phyloP scores from a whole-genome alignment of 2,888 invertebrate species.

The Lycaena phlaeas region DNA sequence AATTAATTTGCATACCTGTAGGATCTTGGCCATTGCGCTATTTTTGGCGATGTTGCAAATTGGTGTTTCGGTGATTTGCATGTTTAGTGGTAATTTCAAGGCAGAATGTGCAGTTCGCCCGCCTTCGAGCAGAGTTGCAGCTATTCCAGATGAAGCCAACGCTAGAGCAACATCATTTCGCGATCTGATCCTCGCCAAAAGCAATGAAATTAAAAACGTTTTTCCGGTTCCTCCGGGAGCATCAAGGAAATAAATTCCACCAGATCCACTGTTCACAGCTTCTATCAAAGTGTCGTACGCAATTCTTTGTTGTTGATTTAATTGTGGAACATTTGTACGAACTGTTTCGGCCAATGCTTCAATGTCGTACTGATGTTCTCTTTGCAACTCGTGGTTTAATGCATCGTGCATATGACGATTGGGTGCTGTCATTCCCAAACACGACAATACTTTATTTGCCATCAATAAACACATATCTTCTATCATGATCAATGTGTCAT shows the following conservation, averaged over 20 bases:
- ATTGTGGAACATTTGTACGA: constrained; percentile 23
- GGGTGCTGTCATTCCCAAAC: constrained; percentile 23
- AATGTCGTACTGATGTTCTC: constrained; percentile 21
- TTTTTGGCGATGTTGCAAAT: constrained; percentile 23
- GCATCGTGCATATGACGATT: constrained; percentile 20
- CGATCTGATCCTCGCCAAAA: constrained; percentile 16
- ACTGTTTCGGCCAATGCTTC: constrained; percentile 22
- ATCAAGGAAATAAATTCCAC: constrained; percentile 23
- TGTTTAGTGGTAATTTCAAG: constrained; percentile 27
- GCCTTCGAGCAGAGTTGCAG: constrained; percentile 7
- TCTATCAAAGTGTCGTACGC: constrained; percentile 24
- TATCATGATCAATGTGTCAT: constrained; percentile 21
- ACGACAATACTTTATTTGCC: constrained; percentile 24
- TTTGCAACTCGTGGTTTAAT: constrained; percentile 20
- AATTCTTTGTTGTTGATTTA: constrained; percentile 24
- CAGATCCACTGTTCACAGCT: constrained; percentile 23
- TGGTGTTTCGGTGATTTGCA: constrained; percentile 23
- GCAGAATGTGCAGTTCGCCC: constrained; percentile 26
- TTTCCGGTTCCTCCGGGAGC: constrained; percentile 21
- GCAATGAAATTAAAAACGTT: constrained; percentile 24
- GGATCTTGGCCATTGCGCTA: constrained; percentile 20
- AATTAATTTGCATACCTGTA: constrained; percentile 21
- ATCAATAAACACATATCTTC: constrained; percentile 24
- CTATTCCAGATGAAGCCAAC: constrained; percentile 1
- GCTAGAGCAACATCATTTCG: constrained; percentile 2